Evolutionary conservation across 2,113 vertebrate species (phyloP).

Genomic region (Cercopithecus mona): DNA sequence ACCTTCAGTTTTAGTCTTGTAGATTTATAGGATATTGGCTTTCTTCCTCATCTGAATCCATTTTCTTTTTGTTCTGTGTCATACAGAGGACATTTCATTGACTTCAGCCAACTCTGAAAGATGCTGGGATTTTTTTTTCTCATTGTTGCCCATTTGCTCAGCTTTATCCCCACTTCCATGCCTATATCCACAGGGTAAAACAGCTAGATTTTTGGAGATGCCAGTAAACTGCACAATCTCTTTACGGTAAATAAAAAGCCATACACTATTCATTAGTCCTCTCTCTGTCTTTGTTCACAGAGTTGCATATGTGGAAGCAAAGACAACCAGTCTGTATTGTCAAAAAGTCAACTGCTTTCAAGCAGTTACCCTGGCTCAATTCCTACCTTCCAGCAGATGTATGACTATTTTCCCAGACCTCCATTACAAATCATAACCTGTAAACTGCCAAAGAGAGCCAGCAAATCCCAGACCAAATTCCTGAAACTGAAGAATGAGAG

Average conservation of each 20-base stretch:
- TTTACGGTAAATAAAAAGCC: slow-evolving; percentile 40
- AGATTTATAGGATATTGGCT: background rate
- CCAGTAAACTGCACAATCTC: background rate
- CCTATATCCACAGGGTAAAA: background rate
- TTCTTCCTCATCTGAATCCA: background rate
- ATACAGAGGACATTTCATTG: background rate
- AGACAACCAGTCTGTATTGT: slow-evolving; percentile 37
- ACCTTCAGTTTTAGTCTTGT: background rate
- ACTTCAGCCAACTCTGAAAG: slow-evolving; percentile 8
- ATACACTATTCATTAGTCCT: background rate
- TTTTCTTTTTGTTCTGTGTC: slow-evolving; percentile 50
- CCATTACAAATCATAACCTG: slow-evolving; percentile 58
- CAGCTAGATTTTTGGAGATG: slow-evolving; percentile 21
- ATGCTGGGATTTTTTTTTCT: background rate
- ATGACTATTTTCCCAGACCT: slow-evolving; percentile 45
- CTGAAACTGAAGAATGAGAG: slow-evolving; percentile 32
- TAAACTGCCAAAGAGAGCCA: slow-evolving; percentile 8
- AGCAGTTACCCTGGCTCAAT: slow-evolving; percentile 51
- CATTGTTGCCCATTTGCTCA: slow-evolving; percentile 12
- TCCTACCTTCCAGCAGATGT: slow-evolving; percentile 57
- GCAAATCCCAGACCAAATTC: slow-evolving; percentile 39
- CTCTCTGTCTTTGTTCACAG: slow-evolving; percentile 24
- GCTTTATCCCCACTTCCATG: background rate
- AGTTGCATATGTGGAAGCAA: slow-evolving; percentile 7
- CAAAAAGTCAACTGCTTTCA: slow-evolving; percentile 60